Percentiles rank a stretch among this genome's conserved stretches.
These are phyloP conservation scores for Lagocephalus sceleratus DNA, from an alignment of 2,797 vertebrate genomes.

Conservation along the genomic window DNA sequence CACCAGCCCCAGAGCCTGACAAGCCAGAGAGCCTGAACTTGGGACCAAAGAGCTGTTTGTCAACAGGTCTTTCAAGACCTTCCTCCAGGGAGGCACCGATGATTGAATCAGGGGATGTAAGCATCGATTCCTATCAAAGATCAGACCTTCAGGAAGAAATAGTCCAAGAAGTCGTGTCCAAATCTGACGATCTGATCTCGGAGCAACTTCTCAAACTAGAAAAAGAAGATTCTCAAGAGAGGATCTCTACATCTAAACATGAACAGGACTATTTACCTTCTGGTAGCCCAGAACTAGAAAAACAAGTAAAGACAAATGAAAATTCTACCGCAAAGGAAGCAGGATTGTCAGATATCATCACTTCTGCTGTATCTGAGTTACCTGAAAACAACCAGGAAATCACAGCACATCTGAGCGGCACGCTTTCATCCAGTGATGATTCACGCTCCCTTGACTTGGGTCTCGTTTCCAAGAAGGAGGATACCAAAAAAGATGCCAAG, in stretches of 20 bases:
- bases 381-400: constrained; percentile 44
- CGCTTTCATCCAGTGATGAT: constrained; percentile 43
- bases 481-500: constrained; percentile 45
- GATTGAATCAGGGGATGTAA: constrained; percentile 49
- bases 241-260: constrained; percentile 24
- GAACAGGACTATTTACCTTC: constrained; percentile 35
- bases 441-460: constrained; percentile 71
- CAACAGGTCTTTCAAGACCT: constrained; percentile 54
- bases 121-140: constrained; percentile 55
- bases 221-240: constrained; percentile 46
- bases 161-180: constrained; percentile 66
- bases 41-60: constrained; percentile 47
- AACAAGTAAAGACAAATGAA: constrained; percentile 22
- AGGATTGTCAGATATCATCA: constrained; percentile 14
- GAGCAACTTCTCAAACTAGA: constrained; percentile 69
- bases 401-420: constrained; percentile 44
- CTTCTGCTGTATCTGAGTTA: constrained; percentile 37
- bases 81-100: constrained; percentile 31
- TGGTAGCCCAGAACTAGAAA: constrained; percentile 18
- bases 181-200: constrained; percentile 61
- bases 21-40: constrained; percentile 65
- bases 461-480: constrained; percentile 68
- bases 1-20: constrained; percentile 60
- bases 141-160: constrained; percentile 79
- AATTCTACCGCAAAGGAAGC: constrained; percentile 46